Evolutionary conservation across 2,113 vertebrate species (phyloP).

Genomic region (Ellobius talpinus): DNA sequence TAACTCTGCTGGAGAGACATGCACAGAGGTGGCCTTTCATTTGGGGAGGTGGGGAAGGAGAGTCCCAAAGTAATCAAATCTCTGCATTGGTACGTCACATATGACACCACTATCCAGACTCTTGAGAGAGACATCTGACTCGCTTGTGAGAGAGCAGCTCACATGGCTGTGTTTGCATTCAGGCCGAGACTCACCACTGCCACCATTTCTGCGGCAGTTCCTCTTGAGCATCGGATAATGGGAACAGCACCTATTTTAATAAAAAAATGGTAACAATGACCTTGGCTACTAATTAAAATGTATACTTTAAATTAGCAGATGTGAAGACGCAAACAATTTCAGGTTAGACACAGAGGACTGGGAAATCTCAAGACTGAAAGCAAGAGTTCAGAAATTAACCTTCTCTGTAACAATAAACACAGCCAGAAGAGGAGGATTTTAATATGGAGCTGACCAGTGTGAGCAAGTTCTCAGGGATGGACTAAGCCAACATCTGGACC

Average conservation of each 20-base stretch:
- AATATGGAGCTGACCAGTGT: not conserved
- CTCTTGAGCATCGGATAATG: slow-evolving; percentile 97
- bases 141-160: slow-evolving; percentile 17
- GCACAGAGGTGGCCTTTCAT: slow-evolving; percentile 20
- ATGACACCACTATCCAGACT: not conserved
- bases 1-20: not conserved
- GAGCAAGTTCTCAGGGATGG: not conserved
- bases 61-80: not conserved
- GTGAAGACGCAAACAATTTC: not conserved
- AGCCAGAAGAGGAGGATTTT: not conserved
- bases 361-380: slow-evolving; percentile 48
- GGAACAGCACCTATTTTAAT: slow-evolving; percentile 94
- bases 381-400: slow-evolving; percentile 48
- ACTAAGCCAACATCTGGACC: not conserved
- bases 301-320: slow-evolving; percentile 2
- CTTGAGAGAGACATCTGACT: slow-evolving; percentile 11
- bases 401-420: slow-evolving; percentile 3
- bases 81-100: slow-evolving; percentile 9
- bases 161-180: not conserved
- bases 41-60: not conserved
- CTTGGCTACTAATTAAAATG: slow-evolving; percentile 47
- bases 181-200: slow-evolving; percentile 93
- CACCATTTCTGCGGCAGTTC: slow-evolving; percentile 99
- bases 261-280: slow-evolving; percentile 64
- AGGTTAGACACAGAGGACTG: slow-evolving; percentile 4